A percentile compares a stretch with the other conserved stretches of the same genome.
phyloP scores from a whole-genome alignment of 1,140 invertebrate species.

The Temnothorax nylanderi region DNA sequence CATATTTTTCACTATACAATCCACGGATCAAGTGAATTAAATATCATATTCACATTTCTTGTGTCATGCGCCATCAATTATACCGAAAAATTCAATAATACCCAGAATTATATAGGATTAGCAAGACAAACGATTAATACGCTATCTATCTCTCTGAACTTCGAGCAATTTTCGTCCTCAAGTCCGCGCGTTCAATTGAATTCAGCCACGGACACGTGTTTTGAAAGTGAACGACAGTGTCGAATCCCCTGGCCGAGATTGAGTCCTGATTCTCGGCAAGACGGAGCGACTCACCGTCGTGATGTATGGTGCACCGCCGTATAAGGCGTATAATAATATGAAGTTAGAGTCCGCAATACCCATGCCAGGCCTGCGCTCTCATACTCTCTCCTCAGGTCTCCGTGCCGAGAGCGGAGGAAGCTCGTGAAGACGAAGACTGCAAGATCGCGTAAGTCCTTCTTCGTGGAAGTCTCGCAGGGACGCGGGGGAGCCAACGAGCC shows the following conservation, averaged over 20 bases:
- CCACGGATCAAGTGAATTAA: not conserved
- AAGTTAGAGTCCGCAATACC: slow-evolving; percentile 74
- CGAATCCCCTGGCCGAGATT: slow-evolving; percentile 43
- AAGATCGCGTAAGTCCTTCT: slow-evolving; percentile 73
- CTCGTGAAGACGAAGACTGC: slow-evolving; percentile 44
- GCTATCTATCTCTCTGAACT: not conserved
- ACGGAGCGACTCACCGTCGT: slow-evolving; percentile 59
- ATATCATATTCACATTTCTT: not conserved
- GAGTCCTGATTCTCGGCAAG: slow-evolving; percentile 51
- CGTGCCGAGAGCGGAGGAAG: slow-evolving; percentile 10
- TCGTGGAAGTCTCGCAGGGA: slow-evolving; percentile 75
- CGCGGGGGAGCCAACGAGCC: slow-evolving; percentile 57
- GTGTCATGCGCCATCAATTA: not conserved
- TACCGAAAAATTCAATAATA: not conserved
- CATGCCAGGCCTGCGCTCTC: slow-evolving; percentile 37
- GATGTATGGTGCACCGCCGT: slow-evolving; percentile 70
- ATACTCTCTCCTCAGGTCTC: not conserved
- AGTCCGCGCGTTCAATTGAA: slow-evolving; percentile 10
- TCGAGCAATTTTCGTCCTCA: not conserved
- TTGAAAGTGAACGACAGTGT: slow-evolving; percentile 18
- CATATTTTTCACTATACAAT: not conserved
- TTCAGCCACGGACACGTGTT: not conserved
- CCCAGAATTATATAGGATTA: not conserved
- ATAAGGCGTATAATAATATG: slow-evolving; percentile 73
- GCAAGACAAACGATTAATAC: not conserved